These are phyloP conservation scores for Trichonephila inaurata DNA, from an alignment of 1,140 invertebrate genomes.

Conservation along the genomic window DNA sequence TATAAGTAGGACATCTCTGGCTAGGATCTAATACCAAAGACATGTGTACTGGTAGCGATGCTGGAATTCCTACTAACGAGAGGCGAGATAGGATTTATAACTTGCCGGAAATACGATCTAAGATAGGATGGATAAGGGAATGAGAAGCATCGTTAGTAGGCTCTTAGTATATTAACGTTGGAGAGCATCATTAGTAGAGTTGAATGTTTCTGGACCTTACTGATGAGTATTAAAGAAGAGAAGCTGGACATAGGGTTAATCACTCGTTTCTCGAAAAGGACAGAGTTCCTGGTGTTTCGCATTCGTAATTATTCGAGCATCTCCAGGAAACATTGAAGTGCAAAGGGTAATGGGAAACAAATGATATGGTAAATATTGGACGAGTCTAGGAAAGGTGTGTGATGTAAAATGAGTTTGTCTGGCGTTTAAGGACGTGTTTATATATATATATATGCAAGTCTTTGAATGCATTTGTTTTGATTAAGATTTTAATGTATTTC, in stretches of 20 bases:
- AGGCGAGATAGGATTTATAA: conserved; percentile 27
- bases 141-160: neutral
- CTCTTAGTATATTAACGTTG: conserved; percentile 25
- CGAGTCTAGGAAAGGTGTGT: neutral
- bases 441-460: no score
- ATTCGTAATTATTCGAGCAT: neutral
- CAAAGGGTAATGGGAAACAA: neutral
- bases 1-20: conserved; percentile 17
- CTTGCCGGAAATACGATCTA: conserved; percentile 27
- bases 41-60: conserved; percentile 6
- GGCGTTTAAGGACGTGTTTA: no score
- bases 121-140: conserved; percentile 16
- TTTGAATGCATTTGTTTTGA: no score
- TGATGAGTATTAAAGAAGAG: conserved; percentile 7
- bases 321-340: neutral
- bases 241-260: conserved; percentile 1
- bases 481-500: no score
- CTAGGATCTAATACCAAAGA: conserved; percentile 4
- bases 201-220: neutral
- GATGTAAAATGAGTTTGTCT: no score
- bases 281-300: conserved; percentile 8
- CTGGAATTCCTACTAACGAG: neutral
- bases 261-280: conserved; percentile 23
- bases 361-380: neutral
- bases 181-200: conserved; percentile 13